Evolutionary conservation across 37 sponge, comb jelly and placozoan genomes (phyloP).

Genomic region (Oopsacas minuta): DNA sequence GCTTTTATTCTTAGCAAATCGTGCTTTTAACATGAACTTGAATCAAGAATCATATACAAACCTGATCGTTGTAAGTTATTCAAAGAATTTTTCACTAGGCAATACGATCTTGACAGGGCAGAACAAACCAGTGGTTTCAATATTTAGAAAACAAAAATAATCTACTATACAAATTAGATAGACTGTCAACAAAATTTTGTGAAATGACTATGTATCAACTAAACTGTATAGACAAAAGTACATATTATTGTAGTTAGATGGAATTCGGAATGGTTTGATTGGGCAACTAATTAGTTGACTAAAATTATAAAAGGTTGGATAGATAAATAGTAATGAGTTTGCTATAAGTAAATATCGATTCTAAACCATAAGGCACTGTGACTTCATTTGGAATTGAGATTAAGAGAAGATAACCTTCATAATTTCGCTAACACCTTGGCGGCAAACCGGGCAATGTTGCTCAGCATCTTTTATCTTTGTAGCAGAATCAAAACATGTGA

Average conservation of each 20-base stretch:
- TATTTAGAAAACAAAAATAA: not conserved
- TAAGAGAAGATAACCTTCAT: conserved; percentile 14
- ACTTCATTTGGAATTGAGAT: not conserved
- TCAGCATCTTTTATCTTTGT: not conserved
- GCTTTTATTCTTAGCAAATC: not conserved
- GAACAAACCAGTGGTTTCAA: not conserved
- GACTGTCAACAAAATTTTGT: not conserved
- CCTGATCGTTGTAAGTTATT: not conserved
- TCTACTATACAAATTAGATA: not conserved
- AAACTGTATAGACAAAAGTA: not conserved
- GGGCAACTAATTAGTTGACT: not conserved
- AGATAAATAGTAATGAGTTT: conserved; percentile 15
- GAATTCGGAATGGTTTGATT: not conserved
- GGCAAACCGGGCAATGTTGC: conserved; percentile 3
- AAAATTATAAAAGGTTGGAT: not conserved
- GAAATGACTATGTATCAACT: too few relatives aligned
- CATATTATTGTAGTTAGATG: not conserved
- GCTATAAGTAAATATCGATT: conserved; percentile 1
- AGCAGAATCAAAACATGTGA: not conserved
- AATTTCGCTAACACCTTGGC: conserved; percentile 6
- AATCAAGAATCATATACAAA: not conserved
- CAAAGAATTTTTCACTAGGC: not conserved
- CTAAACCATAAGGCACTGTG: not conserved
- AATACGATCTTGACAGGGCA: not conserved
- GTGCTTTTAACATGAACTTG: not conserved